Base-by-base conservation (phyloP, 2,113 vertebrate genomes). In the Martes martes region DNA sequence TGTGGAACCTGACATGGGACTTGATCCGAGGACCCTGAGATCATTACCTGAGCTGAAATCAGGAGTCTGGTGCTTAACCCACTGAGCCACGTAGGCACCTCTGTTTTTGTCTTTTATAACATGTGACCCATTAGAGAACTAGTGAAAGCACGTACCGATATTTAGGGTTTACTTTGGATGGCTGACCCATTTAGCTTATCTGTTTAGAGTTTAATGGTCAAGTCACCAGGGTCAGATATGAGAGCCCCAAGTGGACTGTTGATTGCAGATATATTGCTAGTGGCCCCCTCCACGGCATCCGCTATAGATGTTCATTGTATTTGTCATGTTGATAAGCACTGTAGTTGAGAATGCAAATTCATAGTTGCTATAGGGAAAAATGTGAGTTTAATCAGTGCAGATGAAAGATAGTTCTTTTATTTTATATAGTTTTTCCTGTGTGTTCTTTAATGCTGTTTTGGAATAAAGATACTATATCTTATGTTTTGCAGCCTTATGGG, bases 401-500 rank as follows among this genome's bases (percentile, higher is more conserved):
- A 74, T 92, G 73, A 81, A 88, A 92, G 76, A 78, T 73, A 50
- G 36, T 80, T 80, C 13, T 13, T 81, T 93, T 95, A 86, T 80
- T 94, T 92, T 78, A 42, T 81, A 45, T 36, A 57, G 13, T 93
- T 86, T 94, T 13, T 95, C 1, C 1, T 96, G 11, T 89, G 1
- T 96, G 67, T 36, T 87, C n/a, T 18, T 96, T 93, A 67, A 63
- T 86, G 26, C 26, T 81, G 2, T 93, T 93, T 88, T 55, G n/a
- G 28, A 9, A 47, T 85, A 11, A 96, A 61, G 59, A 83, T 69
- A 85, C 26, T 95, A 0, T 94, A 91, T 42, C 36, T 92, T 94
- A 95, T 95, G 76, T 89, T 95, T 96, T 90, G 19, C 33, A 95
- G 2, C 71, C 81, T 90, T 83, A n/a, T 78, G 42, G 39, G 74